Evolutionary conservation across 2,113 vertebrate genomes (phyloP), one percentile per base, ranked within the genome.

Genomic region (Motacilla alba): DNA sequence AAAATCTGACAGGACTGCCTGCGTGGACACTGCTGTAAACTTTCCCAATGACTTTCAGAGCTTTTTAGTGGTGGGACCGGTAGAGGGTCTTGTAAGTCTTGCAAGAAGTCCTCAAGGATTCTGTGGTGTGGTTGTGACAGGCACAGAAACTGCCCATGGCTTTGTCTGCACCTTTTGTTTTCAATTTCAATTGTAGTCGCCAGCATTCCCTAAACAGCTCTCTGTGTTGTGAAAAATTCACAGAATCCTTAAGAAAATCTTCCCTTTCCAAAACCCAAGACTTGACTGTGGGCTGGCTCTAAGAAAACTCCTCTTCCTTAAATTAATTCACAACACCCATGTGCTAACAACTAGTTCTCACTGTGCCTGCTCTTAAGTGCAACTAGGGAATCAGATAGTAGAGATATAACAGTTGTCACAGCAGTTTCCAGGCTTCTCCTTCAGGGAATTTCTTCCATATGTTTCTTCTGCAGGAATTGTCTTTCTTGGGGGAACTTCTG

Each of bases 401-500:
- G 91, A 94, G 75, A 68, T 64, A 5, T 39, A 85, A 73, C 83
- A 74, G 83, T 87, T 91, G 89, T 94, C 87, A 91, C 64, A 78
- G 87, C 59, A 81, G 87, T 59, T 93, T 59, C 59, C 20, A 77
- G 73, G 37, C 80, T 91, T 3, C 59, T 56, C 84, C 93, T 88
- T 76, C 15, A 63, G 83, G 83, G 89, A 89, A 86, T 90, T 94
- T 95, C 63, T 89, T 86, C 89, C 89, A 77, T 90, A 80, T 94
- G 91, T 33, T 89, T 8, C 85, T 76, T 79, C 72, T 50, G 5
- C 28, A 80, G 55, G 68, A 68, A 69, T 80, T 33, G 4, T 81
- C 74, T 60, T 94, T 52, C 43, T 31, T n/a, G 28, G 39, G 28
- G 80, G n/a, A 92, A 22, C 55, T 94, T 90, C 64, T 89, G 59